Evolutionary conservation across 2,113 vertebrate genomes (phyloP).

Genomic region (Crotalus helleri): DNA sequence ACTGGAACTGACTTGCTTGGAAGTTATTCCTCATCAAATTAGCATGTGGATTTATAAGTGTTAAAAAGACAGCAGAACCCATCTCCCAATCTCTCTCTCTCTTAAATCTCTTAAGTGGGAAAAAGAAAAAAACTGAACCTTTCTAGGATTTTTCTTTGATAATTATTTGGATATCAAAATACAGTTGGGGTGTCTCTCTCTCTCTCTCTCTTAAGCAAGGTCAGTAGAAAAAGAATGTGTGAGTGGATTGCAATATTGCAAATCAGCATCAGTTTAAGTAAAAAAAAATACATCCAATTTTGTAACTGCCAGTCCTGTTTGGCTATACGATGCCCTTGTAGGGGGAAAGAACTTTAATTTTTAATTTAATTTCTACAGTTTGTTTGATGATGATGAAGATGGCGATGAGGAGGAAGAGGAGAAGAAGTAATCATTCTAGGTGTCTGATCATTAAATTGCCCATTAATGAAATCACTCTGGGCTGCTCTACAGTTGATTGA

Average conservation of each 20-base stretch:
- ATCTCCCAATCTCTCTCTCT: rapidly evolving
- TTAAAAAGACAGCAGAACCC: not conserved
- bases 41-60: constrained; percentile 33
- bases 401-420: not conserved
- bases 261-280: constrained; percentile 17
- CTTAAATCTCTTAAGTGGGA: constrained; percentile 7
- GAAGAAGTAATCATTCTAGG: not conserved
- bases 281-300: not conserved
- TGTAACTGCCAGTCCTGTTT: not conserved
- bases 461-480: not conserved
- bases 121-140: not conserved
- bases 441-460: not conserved
- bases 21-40: constrained; percentile 30
- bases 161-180: not conserved
- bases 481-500: not conserved
- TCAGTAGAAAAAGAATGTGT: constrained; percentile 25
- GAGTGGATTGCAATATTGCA: not conserved
- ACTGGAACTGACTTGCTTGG: not conserved
- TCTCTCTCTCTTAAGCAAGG: constrained; percentile 34
- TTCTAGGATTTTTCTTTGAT: constrained; percentile 16
- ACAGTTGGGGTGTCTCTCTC: not conserved
- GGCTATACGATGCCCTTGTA: not conserved
- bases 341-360: not conserved
- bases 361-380: not conserved
- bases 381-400: not conserved